Base-by-base conservation (phyloP, 2,797 vertebrate genomes). In the Heliangelus exortis region DNA sequence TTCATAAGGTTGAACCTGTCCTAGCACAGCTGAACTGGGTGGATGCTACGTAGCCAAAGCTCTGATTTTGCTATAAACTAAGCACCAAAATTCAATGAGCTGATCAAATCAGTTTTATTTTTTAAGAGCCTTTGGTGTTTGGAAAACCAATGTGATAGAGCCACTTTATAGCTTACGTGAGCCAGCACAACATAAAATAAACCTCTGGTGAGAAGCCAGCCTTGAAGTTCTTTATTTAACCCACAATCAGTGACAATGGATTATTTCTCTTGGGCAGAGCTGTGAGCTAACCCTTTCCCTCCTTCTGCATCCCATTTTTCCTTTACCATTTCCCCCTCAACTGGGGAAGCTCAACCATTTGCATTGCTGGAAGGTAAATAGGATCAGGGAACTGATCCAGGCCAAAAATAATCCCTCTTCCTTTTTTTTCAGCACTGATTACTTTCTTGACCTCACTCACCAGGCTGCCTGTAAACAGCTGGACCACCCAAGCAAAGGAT, bases 391-490 rank as follows among this genome's bases (percentile, higher is more conserved):
- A 84, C 39, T 55, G 39, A 89, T n/a, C 39, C 51, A 79, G 43
- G 39, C n/a, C 76, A 91, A 76, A 94, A 95, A 45, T 84, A 93
- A 91, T 66, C 43, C 55, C 92, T 43, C 2, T 8, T 71, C 25
- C 1, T 43, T 85, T 77, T 45, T 83, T 66, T 51, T 57, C 79
- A 62, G 69, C 1, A 0, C 87, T 41, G 66, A 92, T 78, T 43
- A 55, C 72, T 91, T 68, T 92, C 66, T 59, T 72, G 79, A 86
- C 87, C 82, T 91, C 69, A 34, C 65, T 66, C 69, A 34, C 41
- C 73, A 87, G 76, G 83, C 79, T 94, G 93, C 76, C 94, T 95
- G 94, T 14, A 90, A 90, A 88, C 95, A 96, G 93, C 96, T 96
- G 96, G 96, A 91, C 93, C 95, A 94, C 96, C 95, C 95, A 95